Evolutionary conservation across 2,113 vertebrate genomes (phyloP).

Genomic region (Centropus unirufus): DNA sequence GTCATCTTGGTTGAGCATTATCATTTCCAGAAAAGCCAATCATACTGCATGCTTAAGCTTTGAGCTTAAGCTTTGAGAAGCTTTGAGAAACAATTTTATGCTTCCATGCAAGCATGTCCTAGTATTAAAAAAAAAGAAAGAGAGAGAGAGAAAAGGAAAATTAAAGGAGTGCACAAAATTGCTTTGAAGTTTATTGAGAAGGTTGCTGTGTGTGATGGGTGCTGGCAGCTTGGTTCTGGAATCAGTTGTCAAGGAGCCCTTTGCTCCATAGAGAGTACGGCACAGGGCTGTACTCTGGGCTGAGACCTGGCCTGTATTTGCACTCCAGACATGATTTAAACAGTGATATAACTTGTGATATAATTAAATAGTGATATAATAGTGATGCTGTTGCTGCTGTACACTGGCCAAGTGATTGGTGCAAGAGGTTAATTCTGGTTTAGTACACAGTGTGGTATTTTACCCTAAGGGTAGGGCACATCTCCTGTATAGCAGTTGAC

Average conservation of each 20-base stretch:
- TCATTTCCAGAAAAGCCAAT: neutral
- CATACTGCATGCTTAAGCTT: neutral
- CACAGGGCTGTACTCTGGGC: neutral
- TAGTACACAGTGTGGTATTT: neutral
- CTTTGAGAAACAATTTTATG: neutral
- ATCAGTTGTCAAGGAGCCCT: neutral
- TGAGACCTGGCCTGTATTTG: neutral
- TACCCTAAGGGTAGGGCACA: neutral
- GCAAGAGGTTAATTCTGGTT: neutral
- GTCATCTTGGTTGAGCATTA: neutral
- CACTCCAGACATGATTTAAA: neutral
- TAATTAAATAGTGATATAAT: constrained; percentile 6
- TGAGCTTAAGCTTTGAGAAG: neutral
- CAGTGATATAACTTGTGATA: neutral
- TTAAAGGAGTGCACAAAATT: neutral
- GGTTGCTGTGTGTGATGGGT: neutral
- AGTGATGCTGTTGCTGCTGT: neutral
- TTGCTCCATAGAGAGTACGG: neutral
- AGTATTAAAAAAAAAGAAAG: neutral
- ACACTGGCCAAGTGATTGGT: neutral
- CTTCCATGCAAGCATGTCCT: neutral
- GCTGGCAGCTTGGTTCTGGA: neutral
- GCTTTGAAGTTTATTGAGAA: neutral
- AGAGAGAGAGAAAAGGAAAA: neutral
- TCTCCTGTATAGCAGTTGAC: neutral